These are phyloP conservation scores for Tenthredo distinguenda DNA, from an alignment of 2,888 invertebrate genomes.

Conservation along the genomic window DNA sequence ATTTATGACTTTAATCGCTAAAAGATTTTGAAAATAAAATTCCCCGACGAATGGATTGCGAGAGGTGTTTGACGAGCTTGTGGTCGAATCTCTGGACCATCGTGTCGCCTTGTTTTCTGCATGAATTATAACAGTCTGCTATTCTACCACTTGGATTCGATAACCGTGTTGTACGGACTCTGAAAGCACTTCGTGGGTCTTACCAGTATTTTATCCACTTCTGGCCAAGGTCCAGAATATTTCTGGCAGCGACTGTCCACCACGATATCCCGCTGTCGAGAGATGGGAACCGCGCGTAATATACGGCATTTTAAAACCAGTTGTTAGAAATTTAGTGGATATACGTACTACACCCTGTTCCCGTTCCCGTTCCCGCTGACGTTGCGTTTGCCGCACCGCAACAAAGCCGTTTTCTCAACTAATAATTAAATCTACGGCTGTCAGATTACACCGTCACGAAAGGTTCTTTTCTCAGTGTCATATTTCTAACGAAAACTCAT, in stretches of 20 bases:
- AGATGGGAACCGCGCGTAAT: constrained; percentile 45
- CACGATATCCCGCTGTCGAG: constrained; percentile 20
- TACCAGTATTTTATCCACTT: background rate
- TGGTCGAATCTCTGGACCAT: background rate
- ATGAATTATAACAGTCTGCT: constrained; percentile 28
- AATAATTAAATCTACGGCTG: constrained; percentile 48
- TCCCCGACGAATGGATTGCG: background rate
- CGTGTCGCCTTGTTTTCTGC: background rate
- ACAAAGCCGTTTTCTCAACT: constrained; percentile 18
- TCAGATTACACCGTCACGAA: constrained; percentile 9
- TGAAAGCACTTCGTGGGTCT: constrained; percentile 22
- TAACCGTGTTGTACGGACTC: background rate
- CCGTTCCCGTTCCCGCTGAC: background rate
- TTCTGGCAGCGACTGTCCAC: constrained; percentile 48
- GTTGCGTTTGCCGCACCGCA: background rate
- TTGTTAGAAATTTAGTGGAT: constrained; percentile 52
- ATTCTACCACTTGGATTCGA: background rate
- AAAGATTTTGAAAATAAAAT: constrained; percentile 21
- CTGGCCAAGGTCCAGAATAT: constrained; percentile 49
- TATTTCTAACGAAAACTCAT: constrained; percentile 16
- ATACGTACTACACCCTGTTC: background rate
- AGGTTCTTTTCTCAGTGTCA: background rate
- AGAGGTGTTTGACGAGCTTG: background rate
- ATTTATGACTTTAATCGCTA: constrained; percentile 13
- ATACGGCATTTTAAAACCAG: constrained; percentile 53